These are phyloP conservation scores for Plumapathes pennacea DNA, from an alignment of 92 coral and sea anemone species.

Conservation along the genomic window DNA sequence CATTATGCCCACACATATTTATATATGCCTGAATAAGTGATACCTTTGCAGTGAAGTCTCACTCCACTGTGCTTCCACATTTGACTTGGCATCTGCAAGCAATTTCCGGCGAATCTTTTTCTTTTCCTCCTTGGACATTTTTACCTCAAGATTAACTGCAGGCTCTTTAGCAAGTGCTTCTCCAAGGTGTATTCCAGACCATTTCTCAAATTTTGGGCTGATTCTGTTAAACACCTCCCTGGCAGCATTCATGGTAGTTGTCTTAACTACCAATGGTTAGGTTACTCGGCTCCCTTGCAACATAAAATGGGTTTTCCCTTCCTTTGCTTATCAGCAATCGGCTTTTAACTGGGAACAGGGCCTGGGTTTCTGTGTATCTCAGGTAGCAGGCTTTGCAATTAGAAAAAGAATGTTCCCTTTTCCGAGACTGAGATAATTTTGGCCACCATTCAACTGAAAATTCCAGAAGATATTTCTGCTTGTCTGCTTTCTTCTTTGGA, in stretches of 20 bases:
- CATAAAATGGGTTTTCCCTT: slow-evolving; percentile 18
- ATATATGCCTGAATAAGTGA: too few species aligned
- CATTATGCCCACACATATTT: too few species aligned
- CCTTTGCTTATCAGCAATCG: slow-evolving; percentile 13
- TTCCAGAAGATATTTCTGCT: slow-evolving; percentile 4
- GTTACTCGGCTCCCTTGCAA: neutral
- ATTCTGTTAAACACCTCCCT: slow-evolving; percentile 11
- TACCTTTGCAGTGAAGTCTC: slow-evolving; percentile 50
- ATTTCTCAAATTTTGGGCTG: slow-evolving; percentile 17
- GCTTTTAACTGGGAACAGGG: slow-evolving; percentile 21
- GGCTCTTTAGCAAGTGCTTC: slow-evolving; percentile 37
- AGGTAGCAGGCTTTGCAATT: slow-evolving; percentile 29
- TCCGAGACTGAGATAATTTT: slow-evolving; percentile 13
- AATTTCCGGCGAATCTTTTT: slow-evolving; percentile 11
- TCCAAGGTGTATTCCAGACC: slow-evolving; percentile 18
- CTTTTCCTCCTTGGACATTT: slow-evolving; percentile 6
- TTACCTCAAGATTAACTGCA: slow-evolving; percentile 32
- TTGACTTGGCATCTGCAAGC: slow-evolving; percentile 3
- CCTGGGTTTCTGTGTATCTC: slow-evolving; percentile 5
- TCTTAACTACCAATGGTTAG: neutral
- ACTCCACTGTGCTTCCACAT: slow-evolving; percentile 30
- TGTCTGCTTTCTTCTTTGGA: slow-evolving; percentile 12
- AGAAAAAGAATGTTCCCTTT: slow-evolving; percentile 23
- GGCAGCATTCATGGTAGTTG: slow-evolving; percentile 4
- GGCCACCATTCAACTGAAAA: slow-evolving; percentile 24